These are phyloP conservation scores for Crotalus tigris DNA, from an alignment of 2,113 vertebrate genomes.

Conservation along the genomic window DNA sequence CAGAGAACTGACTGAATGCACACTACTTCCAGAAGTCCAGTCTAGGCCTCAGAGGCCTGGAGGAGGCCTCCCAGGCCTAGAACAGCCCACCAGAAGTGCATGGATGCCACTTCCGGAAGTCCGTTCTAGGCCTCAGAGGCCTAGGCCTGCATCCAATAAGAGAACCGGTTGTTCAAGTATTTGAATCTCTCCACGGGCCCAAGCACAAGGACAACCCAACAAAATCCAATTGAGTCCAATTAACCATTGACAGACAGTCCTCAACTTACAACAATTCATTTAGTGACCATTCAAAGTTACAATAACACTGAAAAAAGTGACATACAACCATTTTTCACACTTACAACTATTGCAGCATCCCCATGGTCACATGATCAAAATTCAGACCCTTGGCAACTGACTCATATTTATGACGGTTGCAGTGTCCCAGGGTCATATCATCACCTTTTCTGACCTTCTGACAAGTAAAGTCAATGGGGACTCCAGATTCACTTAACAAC, in stretches of 20 bases:
- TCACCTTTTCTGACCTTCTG: background rate
- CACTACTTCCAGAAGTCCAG: too few species aligned
- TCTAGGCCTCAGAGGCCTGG: too few species aligned
- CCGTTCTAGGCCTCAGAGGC: too few species aligned
- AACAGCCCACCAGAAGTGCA: too few species aligned
- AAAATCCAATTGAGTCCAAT: background rate
- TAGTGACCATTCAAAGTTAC: background rate
- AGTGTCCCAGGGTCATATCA: background rate
- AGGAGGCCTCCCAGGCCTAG: too few species aligned
- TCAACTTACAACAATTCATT: background rate
- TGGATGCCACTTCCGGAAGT: too few species aligned
- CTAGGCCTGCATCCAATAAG: too few species aligned
- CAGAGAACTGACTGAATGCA: too few species aligned
- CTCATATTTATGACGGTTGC: background rate
- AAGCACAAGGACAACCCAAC: background rate
- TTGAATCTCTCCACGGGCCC: too few species aligned
- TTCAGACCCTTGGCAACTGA: background rate
- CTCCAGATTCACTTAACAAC: background rate
- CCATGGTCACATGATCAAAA: background rate
- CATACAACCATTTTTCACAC: background rate
- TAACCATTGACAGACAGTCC: background rate
- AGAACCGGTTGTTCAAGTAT: too few species aligned
- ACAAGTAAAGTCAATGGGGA: background rate
- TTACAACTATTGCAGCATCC: background rate
- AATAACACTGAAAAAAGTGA: background rate